Evolutionary conservation across 2,888 invertebrate genomes (phyloP).

Genomic region (Thyatira batis): DNA sequence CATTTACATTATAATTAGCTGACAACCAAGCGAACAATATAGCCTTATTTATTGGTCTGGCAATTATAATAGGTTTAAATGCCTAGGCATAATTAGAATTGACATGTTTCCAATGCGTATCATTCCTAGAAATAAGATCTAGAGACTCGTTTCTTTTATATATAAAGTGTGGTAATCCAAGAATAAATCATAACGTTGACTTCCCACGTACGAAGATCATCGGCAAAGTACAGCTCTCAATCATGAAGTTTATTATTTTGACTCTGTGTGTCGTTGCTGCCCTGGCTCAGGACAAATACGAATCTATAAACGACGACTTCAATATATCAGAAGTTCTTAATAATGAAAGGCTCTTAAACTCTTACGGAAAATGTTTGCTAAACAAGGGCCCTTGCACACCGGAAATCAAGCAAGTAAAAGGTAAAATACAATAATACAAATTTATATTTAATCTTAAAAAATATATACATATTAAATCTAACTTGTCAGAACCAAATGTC

Average conservation of each 20-base stretch:
- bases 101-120: slow-evolving; percentile 35
- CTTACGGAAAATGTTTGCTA: slow-evolving; percentile 86
- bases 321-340: slow-evolving; percentile 85
- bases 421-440: slow-evolving; percentile 70
- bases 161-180: slow-evolving; percentile 21
- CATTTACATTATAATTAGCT: slow-evolving; percentile 9
- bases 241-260: slow-evolving; percentile 51
- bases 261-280: slow-evolving; percentile 46
- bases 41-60: slow-evolving; percentile 30
- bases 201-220: slow-evolving; percentile 13
- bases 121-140: slow-evolving; percentile 30
- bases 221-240: slow-evolving; percentile 10
- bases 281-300: slow-evolving; percentile 76
- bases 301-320: slow-evolving; percentile 84
- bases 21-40: slow-evolving; percentile 21
- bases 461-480: slow-evolving; percentile 1
- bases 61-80: slow-evolving; percentile 26
- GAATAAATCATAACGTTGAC: slow-evolving; percentile 25
- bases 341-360: slow-evolving; percentile 85
- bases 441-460: not conserved
- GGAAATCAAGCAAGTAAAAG: slow-evolving; percentile 86
- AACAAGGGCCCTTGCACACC: slow-evolving; percentile 86
- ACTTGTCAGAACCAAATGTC: not conserved
- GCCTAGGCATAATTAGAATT: slow-evolving; percentile 29
- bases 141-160: slow-evolving; percentile 39